Base-by-base conservation (phyloP, 2,113 vertebrate species). In the Gasterosteus aculeatus region DNA sequence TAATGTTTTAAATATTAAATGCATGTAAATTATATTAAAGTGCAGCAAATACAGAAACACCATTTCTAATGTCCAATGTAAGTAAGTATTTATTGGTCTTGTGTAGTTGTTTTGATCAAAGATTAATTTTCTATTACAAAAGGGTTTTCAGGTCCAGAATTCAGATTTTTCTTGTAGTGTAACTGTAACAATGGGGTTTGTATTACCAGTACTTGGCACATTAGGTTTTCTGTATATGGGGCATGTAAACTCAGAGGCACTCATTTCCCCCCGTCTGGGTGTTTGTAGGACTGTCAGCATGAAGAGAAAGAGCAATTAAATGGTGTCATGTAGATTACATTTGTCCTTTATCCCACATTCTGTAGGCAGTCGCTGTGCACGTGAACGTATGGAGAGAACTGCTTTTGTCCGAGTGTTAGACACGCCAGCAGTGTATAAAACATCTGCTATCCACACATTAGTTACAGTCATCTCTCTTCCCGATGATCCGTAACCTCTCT, bases 381-480 rank as follows among this genome's bases (percentile, higher is more conserved):
- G 5, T 47, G 42, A 38, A 19, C 26, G 16, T 67, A 41, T 67
- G 46, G 56, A 56, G 4, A 26, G 35, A 44, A 12, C 38, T 72
- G 19, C 69, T 51, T 12, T 67, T 75, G 70, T 83, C 16, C 14
- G 11, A 22, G 18, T 38, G 33, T 57, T 51, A 56, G 46, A 53
- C 47, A 38, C 31, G 49, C 3, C 39, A 29, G 58, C 35, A 6
- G 35, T 38, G 5, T 26, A 57, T 19, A 58, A 19, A 41, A 59
- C 49, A 69, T 66, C 63, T 59, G 71, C 62, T 49, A 26, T 69
- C 29, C 54, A n/a, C 33, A 42, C 49, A 56, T 79, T 78, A 64
- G 78, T 71, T 29, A 61, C 56, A 63, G 70, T 78, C 12, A 15
- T 47, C 83, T 69, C 62, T 12, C 44, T 53, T 31, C 19, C 14